These are phyloP conservation scores for Cheilosia variabilis DNA, from an alignment of 2,888 invertebrate species.

Conservation along the genomic window DNA sequence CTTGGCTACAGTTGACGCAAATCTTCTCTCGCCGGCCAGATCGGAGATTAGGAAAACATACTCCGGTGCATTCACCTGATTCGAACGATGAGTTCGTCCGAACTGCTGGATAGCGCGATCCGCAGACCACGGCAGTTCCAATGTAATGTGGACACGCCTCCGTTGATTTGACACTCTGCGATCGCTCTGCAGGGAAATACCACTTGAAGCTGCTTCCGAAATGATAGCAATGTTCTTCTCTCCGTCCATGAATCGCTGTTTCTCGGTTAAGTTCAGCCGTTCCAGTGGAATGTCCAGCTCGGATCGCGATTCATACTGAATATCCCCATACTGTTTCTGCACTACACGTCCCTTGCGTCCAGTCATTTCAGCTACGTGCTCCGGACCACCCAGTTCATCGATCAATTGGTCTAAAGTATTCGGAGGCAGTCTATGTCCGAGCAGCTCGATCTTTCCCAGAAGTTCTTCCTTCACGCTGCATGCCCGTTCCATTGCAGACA, in stretches of 20 bases:
- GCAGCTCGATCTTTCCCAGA: constrained; percentile 91
- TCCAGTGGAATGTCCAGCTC: constrained; percentile 98
- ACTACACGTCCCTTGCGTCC: constrained; percentile 97
- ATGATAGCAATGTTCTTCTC: constrained; percentile 99
- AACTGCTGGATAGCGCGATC: constrained; percentile 99
- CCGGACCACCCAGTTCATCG: constrained; percentile 98
- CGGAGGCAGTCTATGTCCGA: constrained; percentile 95
- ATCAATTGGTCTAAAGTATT: constrained; percentile 99
- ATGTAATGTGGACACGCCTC: constrained; percentile 98
- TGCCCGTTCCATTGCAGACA: constrained; percentile 94
- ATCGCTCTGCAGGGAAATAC: constrained; percentile 98
- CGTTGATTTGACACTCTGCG: constrained; percentile 96
- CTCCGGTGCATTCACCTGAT: constrained; percentile 99
- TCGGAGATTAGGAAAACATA: constrained; percentile 99
- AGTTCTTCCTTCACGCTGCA: constrained; percentile 97
- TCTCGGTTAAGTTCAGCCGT: constrained; percentile 97
- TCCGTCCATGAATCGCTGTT: constrained; percentile 97
- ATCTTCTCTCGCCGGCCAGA: constrained; percentile 98
- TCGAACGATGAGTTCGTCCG: constrained; percentile 97
- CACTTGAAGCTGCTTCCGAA: constrained; percentile 99
- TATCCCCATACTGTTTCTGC: constrained; percentile 95
- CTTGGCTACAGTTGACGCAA: constrained; percentile 98
- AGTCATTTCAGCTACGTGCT: constrained; percentile 99
- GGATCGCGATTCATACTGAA: constrained; percentile 96
- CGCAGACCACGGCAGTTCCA: constrained; percentile 99